Conservation (phyloP, 1,140 invertebrate species). For the Cataglyphis hispanica region DNA sequence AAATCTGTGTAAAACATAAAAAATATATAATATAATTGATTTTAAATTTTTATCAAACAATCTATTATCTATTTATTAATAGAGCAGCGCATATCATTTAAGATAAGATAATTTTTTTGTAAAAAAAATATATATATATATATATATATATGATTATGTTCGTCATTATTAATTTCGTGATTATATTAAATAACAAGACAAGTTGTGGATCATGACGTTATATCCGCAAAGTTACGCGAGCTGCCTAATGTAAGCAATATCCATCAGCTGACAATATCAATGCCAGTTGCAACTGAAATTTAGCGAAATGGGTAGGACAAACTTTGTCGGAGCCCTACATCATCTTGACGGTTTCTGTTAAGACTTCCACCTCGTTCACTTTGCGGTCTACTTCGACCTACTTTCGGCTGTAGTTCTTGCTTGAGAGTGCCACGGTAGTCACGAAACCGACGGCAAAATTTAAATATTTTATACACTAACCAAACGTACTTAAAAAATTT, state of each 20-base stretch:
- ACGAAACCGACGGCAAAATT: slow-evolving; percentile 70
- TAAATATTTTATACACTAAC: slow-evolving; percentile 71
- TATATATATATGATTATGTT: too few species aligned
- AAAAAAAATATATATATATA: too few species aligned
- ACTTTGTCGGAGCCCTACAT: slow-evolving; percentile 60
- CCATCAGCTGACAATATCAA: slow-evolving; percentile 57
- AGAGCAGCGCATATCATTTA: background rate
- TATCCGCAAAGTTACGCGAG: slow-evolving; percentile 17
- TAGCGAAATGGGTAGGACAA: slow-evolving; percentile 62
- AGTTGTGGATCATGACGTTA: background rate
- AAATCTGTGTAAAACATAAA: background rate
- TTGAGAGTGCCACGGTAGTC: slow-evolving; percentile 61
- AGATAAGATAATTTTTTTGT: too few species aligned
- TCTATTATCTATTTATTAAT: background rate
- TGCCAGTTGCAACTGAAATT: slow-evolving; percentile 64
- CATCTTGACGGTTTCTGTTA: slow-evolving; percentile 70
- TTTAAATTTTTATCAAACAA: background rate
- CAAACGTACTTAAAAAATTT: slow-evolving; percentile 64
- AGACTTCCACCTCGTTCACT: slow-evolving; percentile 58
- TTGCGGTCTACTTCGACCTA: slow-evolving; percentile 71
- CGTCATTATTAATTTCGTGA: background rate
- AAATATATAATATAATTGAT: slow-evolving; percentile 16
- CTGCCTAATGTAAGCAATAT: slow-evolving; percentile 19
- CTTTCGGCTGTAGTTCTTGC: slow-evolving; percentile 42
- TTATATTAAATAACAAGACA: background rate